Base-by-base conservation (phyloP, 2,888 invertebrate species). In the Drosophila putrida region DNA sequence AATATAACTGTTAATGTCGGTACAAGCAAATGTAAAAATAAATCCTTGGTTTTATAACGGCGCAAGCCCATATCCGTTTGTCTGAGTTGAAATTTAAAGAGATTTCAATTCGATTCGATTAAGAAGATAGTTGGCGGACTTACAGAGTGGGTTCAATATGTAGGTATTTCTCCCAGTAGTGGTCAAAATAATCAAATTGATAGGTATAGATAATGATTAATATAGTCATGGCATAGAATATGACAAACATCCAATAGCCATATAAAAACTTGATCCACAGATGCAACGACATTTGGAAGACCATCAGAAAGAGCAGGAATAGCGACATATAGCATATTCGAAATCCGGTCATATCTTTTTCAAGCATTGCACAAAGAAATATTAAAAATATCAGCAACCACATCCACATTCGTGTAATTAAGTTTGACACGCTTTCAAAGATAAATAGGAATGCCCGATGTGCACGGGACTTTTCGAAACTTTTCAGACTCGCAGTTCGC, bases 1-100 rank as follows among this genome's bases (percentile, higher is more conserved):
- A 99, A 96, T 62, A 99, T 97, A 4, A 99, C 96, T 92, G 99
- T 98, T 86, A 97, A 95, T 1, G 99, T 99, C 0, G 99, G 99
- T 0, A 98, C 97, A 59, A 99, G 94, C n/a, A 99, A 94, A 89
- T 97, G 96, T 9, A 98, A 94, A 91, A 99, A 98, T 54, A 99
- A 94, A 81, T 97, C 96, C 69, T 96, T 97, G 0, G 96, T 97
- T 86, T 95, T 95, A 91, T 97, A 99, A 46, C 94, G 94, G 90
- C 98, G 97, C 84, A 99, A 93, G 0, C 99, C 99, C 82, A 99
- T 96, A 91, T 99, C 98, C 87, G 95, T 94, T 94, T 99, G 97
- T 76, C 98, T 98, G 71, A 44, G 11, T 9, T 25, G n/a, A 4
- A 57, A 44, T 25, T 9, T 3, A 13, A 11, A 39, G 9, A 11